Conservation (phyloP, 1,140 invertebrate species). For the Papilio xuthus region DNA sequence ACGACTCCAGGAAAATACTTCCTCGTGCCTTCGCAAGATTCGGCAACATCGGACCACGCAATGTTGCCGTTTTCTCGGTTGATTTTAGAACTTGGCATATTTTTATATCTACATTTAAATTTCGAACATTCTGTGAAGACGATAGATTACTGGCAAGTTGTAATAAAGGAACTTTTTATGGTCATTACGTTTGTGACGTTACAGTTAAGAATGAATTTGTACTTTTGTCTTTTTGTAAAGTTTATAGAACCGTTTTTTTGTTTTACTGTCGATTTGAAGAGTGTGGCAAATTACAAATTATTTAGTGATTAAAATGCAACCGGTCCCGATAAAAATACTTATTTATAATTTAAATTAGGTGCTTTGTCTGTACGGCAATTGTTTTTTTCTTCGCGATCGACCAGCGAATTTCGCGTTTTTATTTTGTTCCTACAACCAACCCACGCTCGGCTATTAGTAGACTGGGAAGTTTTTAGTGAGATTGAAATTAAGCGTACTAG, state of each 20-base stretch:
- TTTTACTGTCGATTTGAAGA: neutral
- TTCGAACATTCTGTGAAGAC: neutral
- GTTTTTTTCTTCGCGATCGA: slow-evolving; percentile 1
- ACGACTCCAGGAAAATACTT: too few relatives aligned
- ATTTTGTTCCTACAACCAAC: slow-evolving; percentile 18
- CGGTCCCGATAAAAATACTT: slow-evolving; percentile 11
- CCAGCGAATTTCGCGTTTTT: neutral
- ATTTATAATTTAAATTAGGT: slow-evolving; percentile 21
- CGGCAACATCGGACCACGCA: too few relatives aligned
- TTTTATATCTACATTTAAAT: neutral
- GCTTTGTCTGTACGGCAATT: neutral
- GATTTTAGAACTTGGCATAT: neutral
- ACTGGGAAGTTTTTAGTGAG: slow-evolving; percentile 6
- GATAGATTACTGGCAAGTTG: neutral
- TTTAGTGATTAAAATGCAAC: slow-evolving; percentile 19
- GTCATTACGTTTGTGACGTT: neutral
- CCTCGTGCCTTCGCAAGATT: too few relatives aligned
- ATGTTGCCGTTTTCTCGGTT: too few relatives aligned
- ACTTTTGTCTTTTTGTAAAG: neutral
- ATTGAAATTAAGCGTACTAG: neutral
- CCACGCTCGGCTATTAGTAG: slow-evolving; percentile 31
- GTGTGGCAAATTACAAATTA: slow-evolving; percentile 29
- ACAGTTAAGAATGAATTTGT: neutral
- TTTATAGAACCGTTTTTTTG: neutral
- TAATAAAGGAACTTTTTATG: neutral